phyloP scores from a whole-genome alignment of 2,888 invertebrate genomes.

The Tupiocoris notatus region DNA sequence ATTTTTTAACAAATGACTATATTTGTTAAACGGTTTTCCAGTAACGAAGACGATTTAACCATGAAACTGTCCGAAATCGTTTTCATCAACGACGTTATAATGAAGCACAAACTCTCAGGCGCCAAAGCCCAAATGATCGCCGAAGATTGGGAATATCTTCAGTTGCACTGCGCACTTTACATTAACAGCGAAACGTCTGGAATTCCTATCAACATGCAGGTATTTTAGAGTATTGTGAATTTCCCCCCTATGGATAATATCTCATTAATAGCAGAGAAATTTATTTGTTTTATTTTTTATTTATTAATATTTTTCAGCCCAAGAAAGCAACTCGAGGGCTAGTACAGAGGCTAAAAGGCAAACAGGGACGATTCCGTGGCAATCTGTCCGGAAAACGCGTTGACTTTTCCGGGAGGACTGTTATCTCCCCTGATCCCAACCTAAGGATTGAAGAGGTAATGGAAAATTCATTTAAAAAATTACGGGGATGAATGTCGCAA shows the following conservation, averaged over 20 bases:
- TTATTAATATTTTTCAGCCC: too few relatives aligned
- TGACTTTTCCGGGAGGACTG: conserved; percentile 95
- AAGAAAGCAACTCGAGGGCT: conserved; percentile 84
- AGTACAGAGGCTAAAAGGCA: conserved; percentile 95
- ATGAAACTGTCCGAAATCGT: conserved; percentile 97
- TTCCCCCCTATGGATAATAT: too few relatives aligned
- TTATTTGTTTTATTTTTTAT: too few relatives aligned
- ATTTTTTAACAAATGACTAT: background rate
- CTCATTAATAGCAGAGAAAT: too few relatives aligned
- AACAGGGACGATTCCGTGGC: conserved; percentile 96
- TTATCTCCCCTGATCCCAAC: conserved; percentile 98
- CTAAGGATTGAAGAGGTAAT: conserved; percentile 83
- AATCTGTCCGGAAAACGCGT: conserved; percentile 97
- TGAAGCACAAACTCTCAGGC: conserved; percentile 79
- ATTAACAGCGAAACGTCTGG: conserved; percentile 97
- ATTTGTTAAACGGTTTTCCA: conserved; percentile 52
- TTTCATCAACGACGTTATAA: conserved; percentile 88
- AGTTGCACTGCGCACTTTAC: conserved; percentile 90
- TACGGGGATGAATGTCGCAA: too few relatives aligned
- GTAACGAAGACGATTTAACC: conserved; percentile 93
- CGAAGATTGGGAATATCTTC: conserved; percentile 95
- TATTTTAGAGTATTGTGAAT: too few relatives aligned
- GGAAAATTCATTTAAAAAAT: too few relatives aligned
- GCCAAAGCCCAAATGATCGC: conserved; percentile 87
- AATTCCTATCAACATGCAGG: conserved; percentile 86